Evolutionary conservation across 2,797 vertebrate genomes (phyloP).

Genomic region (Melanotaenia pygmaea): DNA sequence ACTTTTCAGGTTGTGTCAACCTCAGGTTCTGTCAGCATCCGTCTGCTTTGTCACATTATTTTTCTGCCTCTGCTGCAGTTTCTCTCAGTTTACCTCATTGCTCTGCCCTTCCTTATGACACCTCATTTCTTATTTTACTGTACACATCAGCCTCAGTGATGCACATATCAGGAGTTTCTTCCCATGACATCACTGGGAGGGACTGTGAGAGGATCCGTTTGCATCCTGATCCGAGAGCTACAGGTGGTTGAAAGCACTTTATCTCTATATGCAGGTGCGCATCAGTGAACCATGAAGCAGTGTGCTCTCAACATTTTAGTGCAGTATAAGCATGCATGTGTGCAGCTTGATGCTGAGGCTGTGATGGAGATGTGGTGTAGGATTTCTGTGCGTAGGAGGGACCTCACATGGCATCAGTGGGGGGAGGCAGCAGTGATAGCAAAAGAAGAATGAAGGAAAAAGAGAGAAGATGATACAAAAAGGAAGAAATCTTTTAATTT

Average conservation of each 20-base stretch:
- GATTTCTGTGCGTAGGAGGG: slow-evolving; percentile 74
- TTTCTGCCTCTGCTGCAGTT: slow-evolving; percentile 55
- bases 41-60: slow-evolving; percentile 24
- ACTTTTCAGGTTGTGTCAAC: slow-evolving; percentile 7
- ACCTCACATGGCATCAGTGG: slow-evolving; percentile 73
- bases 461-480: slow-evolving; percentile 22
- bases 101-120: slow-evolving; percentile 17
- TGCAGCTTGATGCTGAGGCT: slow-evolving; percentile 49
- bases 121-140: slow-evolving; percentile 5
- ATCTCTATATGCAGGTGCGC: not conserved
- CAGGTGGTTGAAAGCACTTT: slow-evolving; percentile 59
- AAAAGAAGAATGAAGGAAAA: slow-evolving; percentile 12
- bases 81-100: slow-evolving; percentile 18
- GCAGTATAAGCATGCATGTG: slow-evolving; percentile 27
- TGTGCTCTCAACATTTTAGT: not conserved
- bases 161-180: slow-evolving; percentile 19
- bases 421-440: slow-evolving; percentile 63
- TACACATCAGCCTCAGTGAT: slow-evolving; percentile 4
- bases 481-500: slow-evolving; percentile 38
- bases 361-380: slow-evolving; percentile 59
- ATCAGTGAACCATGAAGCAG: not conserved
- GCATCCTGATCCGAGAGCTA: slow-evolving; percentile 43
- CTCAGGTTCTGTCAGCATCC: slow-evolving; percentile 41
- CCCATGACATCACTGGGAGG: slow-evolving; percentile 45
- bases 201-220: slow-evolving; percentile 5